phyloP scores from a whole-genome alignment of 2,113 vertebrate species.

The Dolichallabes microphthalmus region DNA sequence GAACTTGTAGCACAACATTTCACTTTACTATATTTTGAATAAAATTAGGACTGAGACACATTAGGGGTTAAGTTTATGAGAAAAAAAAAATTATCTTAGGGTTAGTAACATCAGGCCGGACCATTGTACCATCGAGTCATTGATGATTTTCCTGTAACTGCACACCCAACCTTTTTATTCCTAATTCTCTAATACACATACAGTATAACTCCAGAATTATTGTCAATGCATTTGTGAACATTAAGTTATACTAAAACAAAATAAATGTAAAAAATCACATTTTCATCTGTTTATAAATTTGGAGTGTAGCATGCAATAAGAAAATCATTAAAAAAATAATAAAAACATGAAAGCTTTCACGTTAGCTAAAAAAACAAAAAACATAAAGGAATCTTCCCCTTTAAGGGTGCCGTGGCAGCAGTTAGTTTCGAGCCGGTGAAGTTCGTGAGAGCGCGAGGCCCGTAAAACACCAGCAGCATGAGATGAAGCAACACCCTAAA shows the following conservation, averaged over 20 bases:
- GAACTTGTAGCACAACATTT: too few relatives aligned
- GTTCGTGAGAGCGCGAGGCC: constrained; percentile 64
- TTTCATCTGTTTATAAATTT: not conserved
- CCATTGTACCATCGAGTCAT: not conserved
- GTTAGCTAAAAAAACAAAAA: not conserved
- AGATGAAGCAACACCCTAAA: constrained; percentile 38
- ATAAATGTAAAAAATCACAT: too few relatives aligned
- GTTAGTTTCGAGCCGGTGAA: constrained; percentile 37
- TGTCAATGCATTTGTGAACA: not conserved
- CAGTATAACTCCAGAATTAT: not conserved
- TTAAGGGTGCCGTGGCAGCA: not conserved
- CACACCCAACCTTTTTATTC: not conserved
- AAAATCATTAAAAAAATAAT: too few relatives aligned
- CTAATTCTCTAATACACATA: not conserved
- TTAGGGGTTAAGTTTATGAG: too few relatives aligned
- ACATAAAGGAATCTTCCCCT: not conserved
- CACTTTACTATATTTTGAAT: too few relatives aligned
- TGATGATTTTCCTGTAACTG: not conserved
- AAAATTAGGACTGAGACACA: too few relatives aligned
- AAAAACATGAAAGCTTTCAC: not conserved
- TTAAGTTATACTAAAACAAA: not conserved
- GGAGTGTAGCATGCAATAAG: not conserved
- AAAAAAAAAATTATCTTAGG: too few relatives aligned
- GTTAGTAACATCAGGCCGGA: not conserved
- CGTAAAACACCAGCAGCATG: constrained; percentile 52